Evolutionary conservation across 2,113 vertebrate genomes (phyloP).

Genomic region (Cyprichromis sp.): DNA sequence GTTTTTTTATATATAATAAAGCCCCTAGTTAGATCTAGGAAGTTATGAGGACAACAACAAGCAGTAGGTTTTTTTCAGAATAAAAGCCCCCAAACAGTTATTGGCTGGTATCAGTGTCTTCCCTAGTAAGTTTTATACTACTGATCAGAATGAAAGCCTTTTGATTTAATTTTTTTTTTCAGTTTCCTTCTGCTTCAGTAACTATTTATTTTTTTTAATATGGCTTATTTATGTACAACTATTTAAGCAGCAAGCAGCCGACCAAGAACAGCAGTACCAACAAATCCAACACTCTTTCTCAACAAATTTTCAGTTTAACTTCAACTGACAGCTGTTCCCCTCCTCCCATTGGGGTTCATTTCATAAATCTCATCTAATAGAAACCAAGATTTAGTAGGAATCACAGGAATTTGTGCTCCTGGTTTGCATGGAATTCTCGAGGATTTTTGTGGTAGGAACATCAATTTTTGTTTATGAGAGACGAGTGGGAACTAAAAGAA

Average conservation of each 20-base stretch:
- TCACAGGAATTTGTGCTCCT: background rate
- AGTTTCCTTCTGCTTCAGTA: background rate
- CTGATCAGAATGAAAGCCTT: background rate
- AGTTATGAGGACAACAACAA: background rate
- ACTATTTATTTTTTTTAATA: background rate
- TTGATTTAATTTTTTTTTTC: background rate
- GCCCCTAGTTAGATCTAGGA: background rate
- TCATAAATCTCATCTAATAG: background rate
- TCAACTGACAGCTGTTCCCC: background rate
- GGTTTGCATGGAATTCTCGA: background rate
- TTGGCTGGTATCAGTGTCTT: background rate
- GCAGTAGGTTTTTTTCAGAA: background rate
- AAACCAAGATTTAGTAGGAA: conserved; percentile 8
- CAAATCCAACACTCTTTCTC: background rate
- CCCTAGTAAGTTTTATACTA: background rate
- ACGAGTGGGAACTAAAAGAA: background rate
- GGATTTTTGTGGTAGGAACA: background rate
- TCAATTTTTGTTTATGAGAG: conserved; percentile 2
- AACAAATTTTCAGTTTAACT: background rate
- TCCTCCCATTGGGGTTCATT: background rate
- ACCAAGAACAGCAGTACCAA: background rate
- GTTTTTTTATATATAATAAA: background rate
- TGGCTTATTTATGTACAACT: background rate
- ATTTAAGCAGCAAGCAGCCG: background rate
- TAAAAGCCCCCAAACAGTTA: background rate